These are phyloP conservation scores for Drosophila nasuta DNA, from an alignment of 1,140 invertebrate species.

Conservation along the genomic window DNA sequence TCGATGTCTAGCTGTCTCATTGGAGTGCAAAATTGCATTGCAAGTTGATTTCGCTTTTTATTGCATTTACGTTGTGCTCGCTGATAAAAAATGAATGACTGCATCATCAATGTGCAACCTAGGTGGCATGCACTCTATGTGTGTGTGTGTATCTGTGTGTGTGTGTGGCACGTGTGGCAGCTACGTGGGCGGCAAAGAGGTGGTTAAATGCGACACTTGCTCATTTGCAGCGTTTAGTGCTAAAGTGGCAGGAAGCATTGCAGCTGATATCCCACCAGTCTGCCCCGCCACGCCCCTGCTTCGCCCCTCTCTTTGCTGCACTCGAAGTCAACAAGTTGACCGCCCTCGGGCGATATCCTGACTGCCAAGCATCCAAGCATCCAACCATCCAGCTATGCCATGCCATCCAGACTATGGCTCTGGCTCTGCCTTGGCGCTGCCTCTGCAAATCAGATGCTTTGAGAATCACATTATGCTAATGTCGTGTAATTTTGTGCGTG, in stretches of 20 bases:
- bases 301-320: neutral
- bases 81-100: conserved; percentile 78
- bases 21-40: conserved; percentile 60
- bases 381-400: too few relatives aligned
- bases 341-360: conserved; percentile 26
- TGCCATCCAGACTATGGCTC: neutral
- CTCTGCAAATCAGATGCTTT: conserved; percentile 72
- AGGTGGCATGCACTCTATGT: neutral
- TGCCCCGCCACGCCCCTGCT: too few relatives aligned
- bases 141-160: too few relatives aligned
- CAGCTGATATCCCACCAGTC: conserved; percentile 4
- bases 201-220: conserved; percentile 67
- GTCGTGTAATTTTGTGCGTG: conserved; percentile 66
- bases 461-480: conserved; percentile 77
- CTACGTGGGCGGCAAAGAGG: neutral
- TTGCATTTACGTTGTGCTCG: conserved; percentile 65
- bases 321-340: conserved; percentile 52
- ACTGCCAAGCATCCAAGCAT: neutral
- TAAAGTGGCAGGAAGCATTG: conserved; percentile 70
- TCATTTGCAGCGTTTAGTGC: conserved; percentile 75
- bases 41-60: conserved; percentile 71
- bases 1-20: too few relatives aligned
- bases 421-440: neutral
- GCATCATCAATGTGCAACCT: conserved; percentile 63
- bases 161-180: conserved; percentile 20